Evolutionary conservation across 2,888 invertebrate genomes (phyloP).

Genomic region (Apodemia zela): DNA sequence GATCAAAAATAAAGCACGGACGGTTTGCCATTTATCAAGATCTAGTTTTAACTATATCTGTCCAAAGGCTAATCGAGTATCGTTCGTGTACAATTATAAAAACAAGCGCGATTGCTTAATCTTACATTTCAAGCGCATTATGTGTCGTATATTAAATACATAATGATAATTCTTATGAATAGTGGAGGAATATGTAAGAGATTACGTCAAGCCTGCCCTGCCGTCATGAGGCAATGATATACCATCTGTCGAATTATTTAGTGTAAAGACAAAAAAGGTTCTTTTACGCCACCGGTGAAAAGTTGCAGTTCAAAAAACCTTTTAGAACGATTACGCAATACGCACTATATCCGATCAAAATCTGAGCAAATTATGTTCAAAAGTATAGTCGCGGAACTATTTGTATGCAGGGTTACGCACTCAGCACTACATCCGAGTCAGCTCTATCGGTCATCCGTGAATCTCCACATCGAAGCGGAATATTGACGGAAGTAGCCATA

Average conservation of each 20-base stretch:
- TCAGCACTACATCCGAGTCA: too few relatives aligned
- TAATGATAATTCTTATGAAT: background rate
- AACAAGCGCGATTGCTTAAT: background rate
- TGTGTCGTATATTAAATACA: background rate
- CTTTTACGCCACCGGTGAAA: background rate
- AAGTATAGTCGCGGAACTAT: too few relatives aligned
- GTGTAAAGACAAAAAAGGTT: background rate
- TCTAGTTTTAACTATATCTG: conserved; percentile 5
- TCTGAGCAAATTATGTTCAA: too few relatives aligned
- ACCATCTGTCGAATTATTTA: background rate
- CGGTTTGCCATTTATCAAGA: conserved; percentile 10
- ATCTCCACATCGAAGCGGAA: too few relatives aligned
- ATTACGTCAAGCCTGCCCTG: background rate
- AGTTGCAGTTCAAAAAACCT: too few relatives aligned
- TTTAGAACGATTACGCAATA: too few relatives aligned
- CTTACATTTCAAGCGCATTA: background rate
- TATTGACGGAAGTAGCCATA: too few relatives aligned
- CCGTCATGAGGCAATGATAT: background rate
- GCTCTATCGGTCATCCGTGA: too few relatives aligned
- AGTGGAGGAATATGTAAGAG: conserved; percentile 2
- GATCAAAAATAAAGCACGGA: conserved; percentile 8
- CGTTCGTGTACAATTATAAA: background rate
- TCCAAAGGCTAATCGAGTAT: conserved; percentile 13
- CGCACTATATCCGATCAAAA: too few relatives aligned
- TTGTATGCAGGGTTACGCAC: too few relatives aligned